Base-by-base conservation (phyloP, 2,797 vertebrate genomes). In the Thripadectes ignobilis region DNA sequence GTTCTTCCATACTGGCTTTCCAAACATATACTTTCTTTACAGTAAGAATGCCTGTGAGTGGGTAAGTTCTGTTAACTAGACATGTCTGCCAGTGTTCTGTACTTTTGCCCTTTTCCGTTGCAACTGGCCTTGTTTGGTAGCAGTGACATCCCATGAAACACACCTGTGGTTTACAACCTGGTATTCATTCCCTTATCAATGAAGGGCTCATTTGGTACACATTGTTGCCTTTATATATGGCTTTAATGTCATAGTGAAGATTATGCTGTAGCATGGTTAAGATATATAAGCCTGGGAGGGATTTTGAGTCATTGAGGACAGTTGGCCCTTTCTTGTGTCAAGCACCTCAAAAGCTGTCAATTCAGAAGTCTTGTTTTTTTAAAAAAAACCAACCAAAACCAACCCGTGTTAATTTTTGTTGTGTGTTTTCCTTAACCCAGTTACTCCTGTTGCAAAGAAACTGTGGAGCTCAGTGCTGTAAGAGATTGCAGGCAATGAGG, bases 61-160 rank as follows among this genome's bases (percentile, higher is more conserved):
- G 22, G 14, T 1, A 5, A 57, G 26, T 24, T 67, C 41, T 49
- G 0, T 36, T 66, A 52, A n/a, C 21, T 23, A 55, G 36, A 27
- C 10, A 30, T 41, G 45, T 51, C 63, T 84, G 26, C 29, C 45
- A 14, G 1, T 1, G 3, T 36, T 34, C 43, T 90, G 92, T 76
- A 85, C 90, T 92, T 90, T 43, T 66, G 74, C 63, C 84, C 45
- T 82, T 87, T 12, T 80, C 24, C 39, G 32, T 88, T 92, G 20
- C 55, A 81, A 15, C 12, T 62, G 57, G 26, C 83, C 92, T 93
- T 93, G 82, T 67, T 79, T 92, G 88, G 66, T 76, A 82, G 30
- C 19, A 55, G 48, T 69, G 74, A 39, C 77, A 79, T 91, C 80
- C 55, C 83, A 73, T 22, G 77, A 93, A 86, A 92, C 67, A 32